Percentiles rank a stretch among this genome's conserved stretches.
Conservation (phyloP, 2,888 invertebrate genomes). For the Deilephila elpenor region DNA sequence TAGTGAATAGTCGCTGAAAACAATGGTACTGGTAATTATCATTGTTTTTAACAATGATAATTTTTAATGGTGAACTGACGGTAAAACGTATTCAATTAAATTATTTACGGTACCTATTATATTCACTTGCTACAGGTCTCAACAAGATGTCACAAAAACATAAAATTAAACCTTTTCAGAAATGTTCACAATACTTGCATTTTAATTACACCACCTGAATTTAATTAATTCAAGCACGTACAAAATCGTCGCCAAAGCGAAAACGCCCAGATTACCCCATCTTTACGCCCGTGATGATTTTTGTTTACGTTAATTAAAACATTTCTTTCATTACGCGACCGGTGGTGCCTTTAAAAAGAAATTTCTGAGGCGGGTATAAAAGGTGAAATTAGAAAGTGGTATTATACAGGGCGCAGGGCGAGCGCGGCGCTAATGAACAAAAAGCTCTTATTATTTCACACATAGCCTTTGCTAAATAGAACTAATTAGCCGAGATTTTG, state of each 20-base stretch:
- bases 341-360: conserved; percentile 26
- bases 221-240: not conserved
- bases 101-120: no score
- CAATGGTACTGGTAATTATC: no score
- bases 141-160: not conserved
- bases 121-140: no score
- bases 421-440: conserved; percentile 20
- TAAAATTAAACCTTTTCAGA: not conserved
- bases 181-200: not conserved
- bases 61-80: no score
- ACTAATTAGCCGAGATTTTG: conserved; percentile 24
- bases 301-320: conserved; percentile 25
- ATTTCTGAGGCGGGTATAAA: conserved; percentile 22
- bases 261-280: conserved; percentile 15
- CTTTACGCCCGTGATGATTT: not conserved
- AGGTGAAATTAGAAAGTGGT: conserved; percentile 18
- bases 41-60: no score
- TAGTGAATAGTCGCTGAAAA: no score
- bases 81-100: no score
- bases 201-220: not conserved
- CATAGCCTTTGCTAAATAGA: conserved; percentile 17
- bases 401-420: conserved; percentile 13
- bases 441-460: conserved; percentile 13
- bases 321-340: conserved; percentile 23
- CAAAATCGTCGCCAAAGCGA: not conserved